These are phyloP conservation scores for Pleuronectes platessa DNA, from an alignment of 2,113 vertebrate species.

Conservation along the genomic window DNA sequence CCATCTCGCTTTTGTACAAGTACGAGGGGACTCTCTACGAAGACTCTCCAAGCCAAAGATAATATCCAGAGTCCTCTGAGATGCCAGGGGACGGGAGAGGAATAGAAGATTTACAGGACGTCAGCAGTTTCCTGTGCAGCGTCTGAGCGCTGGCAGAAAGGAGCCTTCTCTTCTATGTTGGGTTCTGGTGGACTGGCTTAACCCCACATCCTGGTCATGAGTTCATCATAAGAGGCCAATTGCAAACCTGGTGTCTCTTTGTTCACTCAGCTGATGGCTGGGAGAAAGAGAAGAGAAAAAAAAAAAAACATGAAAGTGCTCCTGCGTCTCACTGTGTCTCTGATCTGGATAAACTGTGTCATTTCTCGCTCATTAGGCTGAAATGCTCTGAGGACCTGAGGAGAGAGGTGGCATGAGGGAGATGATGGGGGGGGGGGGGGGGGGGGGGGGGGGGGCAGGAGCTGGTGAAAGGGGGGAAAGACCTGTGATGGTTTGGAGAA, in stretches of 20 bases:
- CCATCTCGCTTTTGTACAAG: constrained; percentile 59
- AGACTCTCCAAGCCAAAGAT: constrained; percentile 54
- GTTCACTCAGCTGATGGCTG: constrained; percentile 3
- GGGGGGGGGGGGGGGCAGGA: constrained; percentile 39
- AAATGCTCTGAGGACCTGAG: constrained; percentile 45
- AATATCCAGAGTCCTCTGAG: constrained; percentile 51
- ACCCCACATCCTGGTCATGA: constrained; percentile 52
- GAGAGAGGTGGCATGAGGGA: constrained; percentile 33
- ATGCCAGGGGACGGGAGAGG: not conserved
- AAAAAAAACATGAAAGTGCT: constrained; percentile 37
- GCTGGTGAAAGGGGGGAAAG: constrained; percentile 52
- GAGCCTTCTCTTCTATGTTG: constrained; percentile 8
- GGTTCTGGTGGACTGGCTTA: constrained; percentile 41
- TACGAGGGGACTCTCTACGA: constrained; percentile 49
- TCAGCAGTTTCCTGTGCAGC: not conserved
- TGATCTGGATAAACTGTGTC: constrained; percentile 61
- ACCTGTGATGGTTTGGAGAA: constrained; percentile 32
- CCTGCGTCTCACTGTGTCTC: constrained; percentile 1
- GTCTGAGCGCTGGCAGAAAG: not conserved
- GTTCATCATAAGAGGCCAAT: constrained; percentile 22
- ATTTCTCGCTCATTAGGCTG: constrained; percentile 47
- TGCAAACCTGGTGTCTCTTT: constrained; percentile 22
- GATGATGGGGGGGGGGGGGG: constrained; percentile 25
- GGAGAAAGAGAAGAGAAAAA: not conserved
- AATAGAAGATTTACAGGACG: constrained; percentile 22